Evolutionary conservation across 2,113 vertebrate genomes (phyloP).

Genomic region (Leptobrachium leishanense): DNA sequence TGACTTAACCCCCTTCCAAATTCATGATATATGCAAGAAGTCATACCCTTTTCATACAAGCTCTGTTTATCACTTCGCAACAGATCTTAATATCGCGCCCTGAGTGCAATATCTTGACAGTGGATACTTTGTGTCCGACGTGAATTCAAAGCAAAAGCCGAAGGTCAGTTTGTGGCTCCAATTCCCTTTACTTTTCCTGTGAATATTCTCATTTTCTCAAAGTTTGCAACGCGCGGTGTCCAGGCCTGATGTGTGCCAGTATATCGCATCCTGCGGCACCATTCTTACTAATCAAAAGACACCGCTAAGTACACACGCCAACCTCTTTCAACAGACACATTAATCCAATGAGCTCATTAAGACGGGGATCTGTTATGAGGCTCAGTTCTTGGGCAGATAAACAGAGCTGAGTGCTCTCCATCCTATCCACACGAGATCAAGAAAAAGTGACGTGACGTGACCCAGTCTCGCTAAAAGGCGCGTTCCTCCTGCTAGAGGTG

Average conservation of each 20-base stretch:
- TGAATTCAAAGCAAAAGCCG: not conserved
- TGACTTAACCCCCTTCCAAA: too few relatives aligned
- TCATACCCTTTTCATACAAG: not conserved
- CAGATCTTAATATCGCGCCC: not conserved
- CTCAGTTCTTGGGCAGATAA: conserved; percentile 56
- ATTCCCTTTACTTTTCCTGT: not conserved
- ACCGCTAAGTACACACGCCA: conserved; percentile 57
- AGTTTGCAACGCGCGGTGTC: not conserved
- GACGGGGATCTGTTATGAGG: conserved; percentile 58
- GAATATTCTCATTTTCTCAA: not conserved
- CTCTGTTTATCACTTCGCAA: not conserved
- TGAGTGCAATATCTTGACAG: not conserved
- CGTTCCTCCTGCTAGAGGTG: conserved; percentile 57
- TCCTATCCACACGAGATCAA: conserved; percentile 59
- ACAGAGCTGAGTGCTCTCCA: conserved; percentile 46
- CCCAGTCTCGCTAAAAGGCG: conserved; percentile 57
- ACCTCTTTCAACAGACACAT: conserved; percentile 57
- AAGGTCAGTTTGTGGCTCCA: not conserved
- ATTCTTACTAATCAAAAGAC: not conserved
- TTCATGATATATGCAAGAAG: too few relatives aligned
- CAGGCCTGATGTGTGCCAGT: not conserved
- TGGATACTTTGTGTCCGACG: not conserved
- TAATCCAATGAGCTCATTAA: conserved; percentile 63
- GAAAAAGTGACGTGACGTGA: conserved; percentile 54
- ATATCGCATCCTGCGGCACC: not conserved